A percentile compares a stretch with the other conserved stretches of the same genome.
phyloP scores from a whole-genome alignment of 2,797 vertebrate genomes.

The Paratrypauchen microcephalus region DNA sequence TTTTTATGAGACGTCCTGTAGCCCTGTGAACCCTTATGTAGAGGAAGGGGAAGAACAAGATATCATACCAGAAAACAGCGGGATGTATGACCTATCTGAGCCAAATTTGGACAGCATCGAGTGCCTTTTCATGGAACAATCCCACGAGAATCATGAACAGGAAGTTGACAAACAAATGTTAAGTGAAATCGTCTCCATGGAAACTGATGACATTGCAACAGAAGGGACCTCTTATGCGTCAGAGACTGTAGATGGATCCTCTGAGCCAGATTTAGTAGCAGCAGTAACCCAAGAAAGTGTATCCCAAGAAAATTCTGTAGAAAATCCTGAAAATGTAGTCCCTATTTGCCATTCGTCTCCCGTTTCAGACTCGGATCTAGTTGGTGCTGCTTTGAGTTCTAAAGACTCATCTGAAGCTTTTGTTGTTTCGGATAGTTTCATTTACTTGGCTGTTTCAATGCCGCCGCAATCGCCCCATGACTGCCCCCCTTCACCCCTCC shows the following conservation, averaged over 20 bases:
- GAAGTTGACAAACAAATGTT: constrained; percentile 54
- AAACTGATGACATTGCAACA: constrained; percentile 43
- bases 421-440: constrained; percentile 80
- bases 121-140: constrained; percentile 47
- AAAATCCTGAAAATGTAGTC: constrained; percentile 12
- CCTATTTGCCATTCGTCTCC: constrained; percentile 48
- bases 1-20: constrained; percentile 26
- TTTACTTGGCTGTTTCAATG: constrained; percentile 80
- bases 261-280: constrained; percentile 24
- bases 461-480: constrained; percentile 65
- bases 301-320: constrained; percentile 55
- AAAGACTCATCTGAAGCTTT: constrained; percentile 67
- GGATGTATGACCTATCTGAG: constrained; percentile 62
- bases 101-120: constrained; percentile 59
- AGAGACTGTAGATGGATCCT: constrained; percentile 53
- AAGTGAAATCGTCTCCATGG: constrained; percentile 52
- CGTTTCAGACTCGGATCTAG: constrained; percentile 39
- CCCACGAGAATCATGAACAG: constrained; percentile 51
- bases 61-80: constrained; percentile 38
- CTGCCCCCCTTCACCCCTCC: constrained; percentile 71
- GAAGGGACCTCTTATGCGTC: constrained; percentile 32
- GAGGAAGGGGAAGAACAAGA: constrained; percentile 44
- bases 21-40: constrained; percentile 59
- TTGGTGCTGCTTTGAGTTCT: constrained; percentile 49
- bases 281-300: constrained; percentile 47